phyloP scores from a whole-genome alignment of 2,113 vertebrate genomes.

The Chitala chitala region DNA sequence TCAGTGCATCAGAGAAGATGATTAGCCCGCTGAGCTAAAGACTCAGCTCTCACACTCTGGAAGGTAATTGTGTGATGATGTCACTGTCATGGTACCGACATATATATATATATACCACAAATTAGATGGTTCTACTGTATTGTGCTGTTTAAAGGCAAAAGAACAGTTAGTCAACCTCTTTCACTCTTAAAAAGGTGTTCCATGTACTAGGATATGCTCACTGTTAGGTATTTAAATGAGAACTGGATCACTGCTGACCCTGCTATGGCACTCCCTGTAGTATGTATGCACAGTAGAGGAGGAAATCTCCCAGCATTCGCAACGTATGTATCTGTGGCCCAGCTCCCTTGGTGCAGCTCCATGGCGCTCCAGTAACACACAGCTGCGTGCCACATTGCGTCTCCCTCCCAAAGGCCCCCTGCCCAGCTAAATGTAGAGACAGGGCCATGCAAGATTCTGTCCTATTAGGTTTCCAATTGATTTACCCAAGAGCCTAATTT shows the following conservation, averaged over 20 bases:
- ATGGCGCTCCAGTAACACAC: conserved; percentile 22
- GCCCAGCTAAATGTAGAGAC: neutral
- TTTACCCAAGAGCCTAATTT: neutral
- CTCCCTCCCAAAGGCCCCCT: neutral
- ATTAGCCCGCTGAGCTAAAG: too few species aligned
- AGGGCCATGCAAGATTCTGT: neutral
- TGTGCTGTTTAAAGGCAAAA: too few species aligned
- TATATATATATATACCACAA: too few species aligned
- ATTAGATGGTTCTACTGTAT: too few species aligned
- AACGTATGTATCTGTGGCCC: neutral
- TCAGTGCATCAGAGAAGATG: neutral
- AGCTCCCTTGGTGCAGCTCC: conserved; percentile 3
- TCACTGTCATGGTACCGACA: too few species aligned
- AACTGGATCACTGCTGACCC: conserved; percentile 22
- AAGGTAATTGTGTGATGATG: too few species aligned
- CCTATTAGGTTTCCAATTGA: neutral
- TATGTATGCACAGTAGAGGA: conserved; percentile 41
- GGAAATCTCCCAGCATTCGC: conserved; percentile 32
- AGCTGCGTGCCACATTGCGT: conserved; percentile 10
- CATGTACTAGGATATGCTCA: too few species aligned
- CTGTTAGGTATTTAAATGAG: conserved; percentile 23
- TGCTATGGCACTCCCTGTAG: conserved; percentile 37
- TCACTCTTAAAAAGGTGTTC: too few species aligned
- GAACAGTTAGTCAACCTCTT: too few species aligned
- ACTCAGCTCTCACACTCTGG: too few species aligned